Conservation (phyloP, 2,113 vertebrate genomes). For the Lucifuga dentata region DNA sequence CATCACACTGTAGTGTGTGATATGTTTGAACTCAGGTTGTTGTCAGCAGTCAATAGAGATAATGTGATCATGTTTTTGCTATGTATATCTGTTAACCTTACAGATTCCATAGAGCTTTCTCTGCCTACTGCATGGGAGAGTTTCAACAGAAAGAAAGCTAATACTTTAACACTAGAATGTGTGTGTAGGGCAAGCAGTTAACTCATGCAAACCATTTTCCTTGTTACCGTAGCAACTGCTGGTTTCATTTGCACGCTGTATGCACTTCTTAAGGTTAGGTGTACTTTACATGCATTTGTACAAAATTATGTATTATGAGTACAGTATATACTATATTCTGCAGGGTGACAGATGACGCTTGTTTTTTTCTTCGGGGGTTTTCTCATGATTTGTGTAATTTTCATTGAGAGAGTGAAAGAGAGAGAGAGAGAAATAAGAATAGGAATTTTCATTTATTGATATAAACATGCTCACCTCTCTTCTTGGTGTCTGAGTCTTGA, state of each 20-base stretch:
- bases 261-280: constrained; percentile 44
- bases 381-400: background rate
- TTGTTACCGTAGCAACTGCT: constrained; percentile 74
- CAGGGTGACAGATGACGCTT: background rate
- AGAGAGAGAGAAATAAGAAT: background rate
- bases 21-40: background rate
- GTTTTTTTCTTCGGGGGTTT: background rate
- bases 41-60: background rate
- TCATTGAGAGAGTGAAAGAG: background rate
- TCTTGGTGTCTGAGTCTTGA: constrained; percentile 20
- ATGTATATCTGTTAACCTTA: constrained; percentile 4
- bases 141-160: constrained; percentile 60
- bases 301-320: background rate
- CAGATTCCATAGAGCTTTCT: constrained; percentile 18
- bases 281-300: constrained; percentile 16
- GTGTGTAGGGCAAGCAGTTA: constrained; percentile 27
- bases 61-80: background rate
- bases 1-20: background rate
- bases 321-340: background rate
- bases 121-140: constrained; percentile 58
- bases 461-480: constrained; percentile 14
- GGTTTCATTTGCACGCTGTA: constrained; percentile 39
- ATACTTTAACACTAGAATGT: constrained; percentile 17
- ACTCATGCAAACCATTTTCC: constrained; percentile 43
- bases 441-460: background rate